Conservation (phyloP, 2,888 invertebrate species). For the Zhuqinia jingwanae region DNA sequence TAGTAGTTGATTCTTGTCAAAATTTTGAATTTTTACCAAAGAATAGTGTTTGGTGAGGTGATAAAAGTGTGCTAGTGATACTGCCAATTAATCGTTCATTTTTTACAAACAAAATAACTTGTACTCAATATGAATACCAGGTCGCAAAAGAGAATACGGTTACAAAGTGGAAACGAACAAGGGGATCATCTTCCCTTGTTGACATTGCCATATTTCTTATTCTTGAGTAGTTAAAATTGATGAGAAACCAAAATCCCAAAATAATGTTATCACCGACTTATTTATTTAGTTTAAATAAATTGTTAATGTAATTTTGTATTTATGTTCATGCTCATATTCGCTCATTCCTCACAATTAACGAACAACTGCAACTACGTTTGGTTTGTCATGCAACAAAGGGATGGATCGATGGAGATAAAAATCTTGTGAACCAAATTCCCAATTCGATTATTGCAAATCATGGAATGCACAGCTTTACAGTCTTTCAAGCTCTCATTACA, state of each 20-base stretch:
- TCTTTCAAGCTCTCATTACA: background rate
- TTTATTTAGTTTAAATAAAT: too few species aligned
- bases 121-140: too few species aligned
- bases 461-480: slow-evolving; percentile 3
- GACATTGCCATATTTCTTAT: slow-evolving; percentile 6
- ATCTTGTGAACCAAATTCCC: slow-evolving; percentile 51
- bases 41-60: too few species aligned
- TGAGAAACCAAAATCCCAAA: too few species aligned
- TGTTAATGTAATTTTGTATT: background rate
- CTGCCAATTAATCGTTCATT: too few species aligned
- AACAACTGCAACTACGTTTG: slow-evolving; percentile 36
- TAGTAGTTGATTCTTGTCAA: too few species aligned
- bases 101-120: too few species aligned
- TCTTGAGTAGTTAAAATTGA: background rate
- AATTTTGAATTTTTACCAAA: too few species aligned
- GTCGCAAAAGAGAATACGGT: background rate
- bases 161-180: background rate
- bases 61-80: too few species aligned
- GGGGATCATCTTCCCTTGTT: slow-evolving; percentile 22
- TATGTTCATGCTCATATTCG: slow-evolving; percentile 46
- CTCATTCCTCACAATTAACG: slow-evolving; percentile 23
- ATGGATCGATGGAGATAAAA: slow-evolving; percentile 47
- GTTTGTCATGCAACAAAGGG: slow-evolving; percentile 35
- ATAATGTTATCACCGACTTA: too few species aligned
- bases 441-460: background rate